Base-by-base conservation (phyloP, 2,888 invertebrate species). In the Pyralis farinalis region DNA sequence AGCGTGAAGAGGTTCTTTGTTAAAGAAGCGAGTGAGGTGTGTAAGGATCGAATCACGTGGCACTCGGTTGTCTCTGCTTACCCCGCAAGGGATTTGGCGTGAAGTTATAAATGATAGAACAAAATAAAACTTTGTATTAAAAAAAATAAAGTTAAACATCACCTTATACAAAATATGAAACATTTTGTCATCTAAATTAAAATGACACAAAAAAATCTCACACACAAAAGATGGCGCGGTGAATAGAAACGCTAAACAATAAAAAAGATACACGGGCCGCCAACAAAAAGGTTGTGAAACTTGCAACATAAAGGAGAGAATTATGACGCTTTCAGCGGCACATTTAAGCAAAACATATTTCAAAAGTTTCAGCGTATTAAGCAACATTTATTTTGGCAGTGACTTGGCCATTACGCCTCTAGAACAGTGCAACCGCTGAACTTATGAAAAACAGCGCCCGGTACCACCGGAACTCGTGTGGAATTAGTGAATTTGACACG, bases 341-440 rank as follows among this genome's bases (percentile, higher is more conserved):
- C 86, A 86, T 88, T 87, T 87, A 86, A 81, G 78, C 77, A 68
- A 63, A 78, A 70, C 87, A 87, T 88, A 87, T 86, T 88, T 87
- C 87, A 86, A 81, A 87, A 87, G 81, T 88, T 87, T 84, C 77
- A 71, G 77, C 83, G 80, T 86, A 87, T 87, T 87, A 87, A 82
- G 86, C 83, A 84, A 84, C 85, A 86, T 87, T 86, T 86, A 85
- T 87, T 88, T 87, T 88, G 88, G 88, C 87, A 87, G 81, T 77
- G 81, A 80, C 82, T 80, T 64, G 68, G 68, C 85, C 74, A 83
- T 87, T 86, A 85, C 74, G 71, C 63, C 43, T 62, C 53, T 60
- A 55, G 16, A 4, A 16, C n/a, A n/a, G n/a, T n/a, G 4, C 16
- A 16, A 16, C 16, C 16, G 3, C 4, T 3, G 16, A 21, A 37